These are phyloP conservation scores for Danio kyathit DNA, from an alignment of 2,797 vertebrate genomes.

Conservation along the genomic window DNA sequence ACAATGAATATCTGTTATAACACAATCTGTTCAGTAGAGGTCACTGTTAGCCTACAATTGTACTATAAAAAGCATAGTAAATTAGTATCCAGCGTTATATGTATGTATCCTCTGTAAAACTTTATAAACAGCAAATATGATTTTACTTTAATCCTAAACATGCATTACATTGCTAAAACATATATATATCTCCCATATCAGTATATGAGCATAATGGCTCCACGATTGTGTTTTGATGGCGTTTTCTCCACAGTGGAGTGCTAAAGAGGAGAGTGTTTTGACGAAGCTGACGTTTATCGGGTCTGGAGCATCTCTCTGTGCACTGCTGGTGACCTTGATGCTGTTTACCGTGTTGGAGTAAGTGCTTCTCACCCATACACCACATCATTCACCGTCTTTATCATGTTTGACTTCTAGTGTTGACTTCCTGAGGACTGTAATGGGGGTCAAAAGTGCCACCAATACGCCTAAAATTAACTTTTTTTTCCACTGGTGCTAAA, in stretches of 20 bases:
- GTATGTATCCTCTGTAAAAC: constrained; percentile 1
- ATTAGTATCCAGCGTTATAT: constrained; percentile 43
- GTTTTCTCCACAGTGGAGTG: constrained; percentile 76
- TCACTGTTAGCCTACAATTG: constrained; percentile 42
- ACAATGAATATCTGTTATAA: background rate
- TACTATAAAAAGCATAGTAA: background rate
- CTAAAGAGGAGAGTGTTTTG: constrained; percentile 79
- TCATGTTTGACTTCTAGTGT: constrained; percentile 4
- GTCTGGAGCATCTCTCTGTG: constrained; percentile 83
- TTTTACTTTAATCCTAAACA: background rate
- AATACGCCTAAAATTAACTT: no score
- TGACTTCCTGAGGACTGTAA: no score
- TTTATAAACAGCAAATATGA: background rate
- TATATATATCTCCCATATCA: no score
- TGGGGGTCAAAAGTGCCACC: no score
- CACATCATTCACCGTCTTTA: constrained; percentile 10
- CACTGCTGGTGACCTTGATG: constrained; percentile 84
- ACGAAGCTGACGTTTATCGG: constrained; percentile 86
- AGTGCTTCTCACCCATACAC: constrained; percentile 68
- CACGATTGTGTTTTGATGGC: constrained; percentile 41
- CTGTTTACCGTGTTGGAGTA: constrained; percentile 85
- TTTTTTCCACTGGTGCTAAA: no score
- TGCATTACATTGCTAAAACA: background rate
- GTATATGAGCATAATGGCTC: background rate
- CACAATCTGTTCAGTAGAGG: constrained; percentile 55